Evolutionary conservation across 2,113 vertebrate species (phyloP), one percentile per base, ranked within the genome.

Genomic region (Aspidoscelis tigris): DNA sequence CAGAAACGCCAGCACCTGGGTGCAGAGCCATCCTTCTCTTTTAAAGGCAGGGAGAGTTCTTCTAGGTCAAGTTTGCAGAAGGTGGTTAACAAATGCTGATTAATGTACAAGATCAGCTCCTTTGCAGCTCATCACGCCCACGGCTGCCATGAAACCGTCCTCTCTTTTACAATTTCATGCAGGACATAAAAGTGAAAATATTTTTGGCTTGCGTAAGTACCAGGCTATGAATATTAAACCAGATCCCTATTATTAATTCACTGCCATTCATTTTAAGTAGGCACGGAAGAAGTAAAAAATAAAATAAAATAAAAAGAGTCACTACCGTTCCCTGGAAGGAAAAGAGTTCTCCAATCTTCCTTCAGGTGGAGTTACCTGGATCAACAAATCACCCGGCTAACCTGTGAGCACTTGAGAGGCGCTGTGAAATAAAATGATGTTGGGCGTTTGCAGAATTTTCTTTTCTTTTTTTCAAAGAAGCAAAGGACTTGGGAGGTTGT

Each of bases 281-380:
- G 44, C 89, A 72, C 85, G 77, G 90, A 71, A 81, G 84, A 53
- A 61, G 86, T 39, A 68, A 61, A 61, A 61, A 33, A 33, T 33
- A 33, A 33, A 33, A 33, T 33, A 33, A 33, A 33, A 33, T 33
- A 33, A 61, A 61, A 61, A 61, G 33, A 83, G 81, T 75, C 22
- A 2, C 16, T 9, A 10, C n/a, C 39, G 53, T 16, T 10, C 91
- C 89, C 64, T 3, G 5, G 84, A 90, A 89, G 72, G 85, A 87
- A 87, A 80, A 72, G 82, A 81, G 78, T 50, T 55, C 33, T 21
- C 86, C 81, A 88, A 89, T 86, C 88, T 87, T 84, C 93, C 84
- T 87, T 86, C 90, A 88, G 83, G 90, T 89, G 89, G 83, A 87
- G 92, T 90, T 89, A 89, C 84, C 86, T 88, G 50, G 4, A 18